Evolutionary conservation across 2,113 vertebrate genomes (phyloP).

Genomic region (Xenotilapia flavipinnis): DNA sequence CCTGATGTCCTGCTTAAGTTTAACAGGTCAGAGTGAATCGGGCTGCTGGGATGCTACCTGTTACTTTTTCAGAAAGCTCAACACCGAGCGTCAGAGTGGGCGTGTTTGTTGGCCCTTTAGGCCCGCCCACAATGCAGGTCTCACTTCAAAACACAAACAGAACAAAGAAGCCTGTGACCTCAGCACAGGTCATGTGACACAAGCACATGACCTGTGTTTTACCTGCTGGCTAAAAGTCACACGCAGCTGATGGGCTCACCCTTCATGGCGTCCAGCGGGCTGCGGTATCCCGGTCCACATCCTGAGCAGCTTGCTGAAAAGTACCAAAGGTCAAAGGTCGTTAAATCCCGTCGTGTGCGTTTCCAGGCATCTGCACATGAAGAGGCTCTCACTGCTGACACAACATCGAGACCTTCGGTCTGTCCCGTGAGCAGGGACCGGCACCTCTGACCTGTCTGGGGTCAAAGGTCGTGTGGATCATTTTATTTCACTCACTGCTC

Average conservation of each 20-base stretch:
- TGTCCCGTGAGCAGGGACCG: not conserved
- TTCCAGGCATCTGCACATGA: no score
- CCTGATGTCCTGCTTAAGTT: not conserved
- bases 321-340: not conserved
- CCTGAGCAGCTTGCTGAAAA: conserved; percentile 70
- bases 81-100: not conserved
- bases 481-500: not conserved
- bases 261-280: conserved; percentile 88
- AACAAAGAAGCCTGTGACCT: not conserved
- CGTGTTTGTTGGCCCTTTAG: not conserved
- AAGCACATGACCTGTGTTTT: not conserved
- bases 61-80: not conserved
- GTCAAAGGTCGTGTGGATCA: not conserved
- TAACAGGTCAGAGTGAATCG: not conserved
- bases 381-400: not conserved
- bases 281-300: conserved; percentile 85
- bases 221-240: not conserved
- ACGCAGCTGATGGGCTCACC: conserved; percentile 59
- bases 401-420: not conserved
- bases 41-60: not conserved
- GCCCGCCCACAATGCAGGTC: not conserved
- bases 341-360: not conserved
- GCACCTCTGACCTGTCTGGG: not conserved
- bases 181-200: not conserved
- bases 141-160: not conserved